These are phyloP conservation scores for Psittacara wagleri DNA, from an alignment of 2,113 vertebrate genomes.

Conservation along the genomic window DNA sequence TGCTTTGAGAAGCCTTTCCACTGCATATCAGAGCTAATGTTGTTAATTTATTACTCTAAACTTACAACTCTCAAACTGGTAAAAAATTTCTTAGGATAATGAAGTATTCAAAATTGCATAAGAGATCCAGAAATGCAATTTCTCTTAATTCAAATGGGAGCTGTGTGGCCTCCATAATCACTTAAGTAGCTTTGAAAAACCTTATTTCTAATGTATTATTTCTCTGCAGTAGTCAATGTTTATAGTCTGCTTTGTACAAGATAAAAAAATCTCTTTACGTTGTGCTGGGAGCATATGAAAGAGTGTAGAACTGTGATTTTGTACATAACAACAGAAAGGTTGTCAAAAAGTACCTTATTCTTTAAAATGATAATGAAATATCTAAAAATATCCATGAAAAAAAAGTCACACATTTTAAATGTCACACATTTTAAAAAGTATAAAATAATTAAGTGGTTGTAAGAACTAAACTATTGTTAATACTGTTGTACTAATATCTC, in stretches of 20 bases:
- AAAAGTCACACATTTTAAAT: background rate
- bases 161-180: background rate
- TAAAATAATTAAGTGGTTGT: background rate
- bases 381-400: background rate
- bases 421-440: background rate
- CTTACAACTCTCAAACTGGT: background rate
- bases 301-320: background rate
- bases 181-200: background rate
- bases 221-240: background rate
- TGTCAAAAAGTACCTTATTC: fast-evolving
- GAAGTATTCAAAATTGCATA: background rate
- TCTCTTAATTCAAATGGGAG: background rate
- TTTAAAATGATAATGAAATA: background rate
- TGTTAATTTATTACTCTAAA: background rate
- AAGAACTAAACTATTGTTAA: background rate
- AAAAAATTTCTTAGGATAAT: background rate
- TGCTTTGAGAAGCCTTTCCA: background rate
- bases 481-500: background rate
- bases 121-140: background rate
- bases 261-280: background rate
- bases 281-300: background rate
- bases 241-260: background rate
- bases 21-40: background rate
- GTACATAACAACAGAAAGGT: fast-evolving
- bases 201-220: background rate